Evolutionary conservation across 2,113 vertebrate genomes (phyloP).

Genomic region (Lophotis ruficrista): DNA sequence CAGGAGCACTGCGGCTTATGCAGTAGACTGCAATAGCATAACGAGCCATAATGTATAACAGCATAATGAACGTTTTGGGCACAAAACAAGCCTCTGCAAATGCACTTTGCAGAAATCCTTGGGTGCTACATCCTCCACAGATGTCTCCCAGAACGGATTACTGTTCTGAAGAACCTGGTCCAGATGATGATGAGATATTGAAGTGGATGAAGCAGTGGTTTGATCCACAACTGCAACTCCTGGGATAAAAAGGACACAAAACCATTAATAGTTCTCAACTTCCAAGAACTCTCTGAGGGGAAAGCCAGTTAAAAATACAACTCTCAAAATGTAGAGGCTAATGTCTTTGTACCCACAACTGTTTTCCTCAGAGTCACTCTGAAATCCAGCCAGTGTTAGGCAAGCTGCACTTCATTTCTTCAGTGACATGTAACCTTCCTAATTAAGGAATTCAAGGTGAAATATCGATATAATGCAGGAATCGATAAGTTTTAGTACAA

Average conservation of each 20-base stretch:
- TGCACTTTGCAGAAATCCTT: neutral
- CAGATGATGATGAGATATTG: fast-evolving
- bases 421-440: neutral
- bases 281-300: neutral
- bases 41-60: neutral
- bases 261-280: neutral
- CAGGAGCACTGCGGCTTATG: neutral
- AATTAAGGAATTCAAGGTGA: neutral
- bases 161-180: neutral
- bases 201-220: neutral
- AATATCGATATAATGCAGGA: neutral
- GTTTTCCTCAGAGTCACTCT: neutral
- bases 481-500: neutral
- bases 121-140: neutral
- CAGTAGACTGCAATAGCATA: neutral
- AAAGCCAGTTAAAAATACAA: neutral
- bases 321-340: neutral
- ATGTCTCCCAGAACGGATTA: neutral
- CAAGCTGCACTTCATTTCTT: neutral
- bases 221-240: neutral
- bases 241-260: neutral
- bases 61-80: neutral
- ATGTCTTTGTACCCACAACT: neutral
- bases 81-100: neutral
- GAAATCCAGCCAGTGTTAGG: neutral